phyloP scores from a whole-genome alignment of 2,113 vertebrate genomes.

The Pelusios castaneus region DNA sequence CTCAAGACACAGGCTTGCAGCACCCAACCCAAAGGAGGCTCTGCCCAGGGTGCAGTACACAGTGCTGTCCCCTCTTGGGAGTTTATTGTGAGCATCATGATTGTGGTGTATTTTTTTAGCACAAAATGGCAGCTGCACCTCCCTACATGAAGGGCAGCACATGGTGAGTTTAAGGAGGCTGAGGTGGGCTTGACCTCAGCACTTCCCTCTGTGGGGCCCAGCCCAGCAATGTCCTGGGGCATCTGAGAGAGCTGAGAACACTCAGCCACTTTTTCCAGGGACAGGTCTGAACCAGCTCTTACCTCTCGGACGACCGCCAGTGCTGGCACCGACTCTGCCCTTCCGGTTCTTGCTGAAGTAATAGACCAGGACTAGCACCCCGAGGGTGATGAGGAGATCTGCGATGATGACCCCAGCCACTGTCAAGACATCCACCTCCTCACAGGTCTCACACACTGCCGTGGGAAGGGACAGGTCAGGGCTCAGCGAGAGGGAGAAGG shows the following conservation, averaged over 20 bases:
- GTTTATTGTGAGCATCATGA: not conserved
- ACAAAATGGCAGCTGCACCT: accelerated
- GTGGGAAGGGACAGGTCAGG: not conserved
- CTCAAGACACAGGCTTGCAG: not conserved
- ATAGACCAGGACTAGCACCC: slow-evolving; percentile 74
- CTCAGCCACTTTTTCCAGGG: accelerated
- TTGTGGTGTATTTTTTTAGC: not conserved
- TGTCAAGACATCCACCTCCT: slow-evolving; percentile 50
- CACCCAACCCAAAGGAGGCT: not conserved
- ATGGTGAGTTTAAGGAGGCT: no score
- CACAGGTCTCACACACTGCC: slow-evolving; percentile 76
- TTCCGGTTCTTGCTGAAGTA: slow-evolving; percentile 73
- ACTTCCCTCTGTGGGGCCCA: not conserved
- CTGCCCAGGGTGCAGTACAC: not conserved
- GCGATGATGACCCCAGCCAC: slow-evolving; percentile 54
- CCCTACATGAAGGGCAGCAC: not conserved
- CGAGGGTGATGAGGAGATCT: slow-evolving; percentile 76
- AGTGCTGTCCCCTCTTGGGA: accelerated
- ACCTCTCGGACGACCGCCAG: slow-evolving; percentile 65
- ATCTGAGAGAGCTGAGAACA: not conserved
- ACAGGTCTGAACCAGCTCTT: not conserved
- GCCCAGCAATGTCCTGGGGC: accelerated
- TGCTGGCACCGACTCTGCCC: not conserved
- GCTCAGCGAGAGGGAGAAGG: not conserved
- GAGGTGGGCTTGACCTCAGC: not conserved